Percentiles rank a stretch among this genome's conserved stretches.
These are phyloP conservation scores for Sesia bembeciformis DNA, from an alignment of 2,888 invertebrate species.

Conservation along the genomic window DNA sequence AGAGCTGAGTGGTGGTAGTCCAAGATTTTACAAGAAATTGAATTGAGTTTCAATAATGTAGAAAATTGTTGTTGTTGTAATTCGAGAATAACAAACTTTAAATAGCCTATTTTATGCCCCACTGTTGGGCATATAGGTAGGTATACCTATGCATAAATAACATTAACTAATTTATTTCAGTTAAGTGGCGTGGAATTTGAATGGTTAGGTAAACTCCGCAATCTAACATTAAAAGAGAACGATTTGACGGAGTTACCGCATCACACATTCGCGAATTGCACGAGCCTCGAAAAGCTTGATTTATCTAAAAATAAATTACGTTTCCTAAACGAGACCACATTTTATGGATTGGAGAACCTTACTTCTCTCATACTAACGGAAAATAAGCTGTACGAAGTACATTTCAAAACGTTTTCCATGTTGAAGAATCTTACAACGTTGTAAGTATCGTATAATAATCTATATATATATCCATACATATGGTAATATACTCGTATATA, in stretches of 20 bases:
- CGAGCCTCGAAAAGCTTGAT: conserved; percentile 77
- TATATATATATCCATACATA: no score
- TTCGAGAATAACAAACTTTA: no score
- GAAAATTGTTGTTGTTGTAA: no score
- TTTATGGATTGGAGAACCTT: conserved; percentile 77
- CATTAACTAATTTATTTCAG: conserved; percentile 39
- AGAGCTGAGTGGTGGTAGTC: no score
- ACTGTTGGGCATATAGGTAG: no score
- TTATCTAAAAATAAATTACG: conserved; percentile 81
- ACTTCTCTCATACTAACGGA: conserved; percentile 81
- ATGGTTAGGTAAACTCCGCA: conserved; percentile 68
- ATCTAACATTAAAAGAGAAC: conserved; percentile 82
- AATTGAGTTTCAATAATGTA: no score
- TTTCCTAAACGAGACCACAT: conserved; percentile 73
- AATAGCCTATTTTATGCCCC: no score
- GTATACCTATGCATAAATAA: neutral
- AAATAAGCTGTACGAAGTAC: conserved; percentile 78
- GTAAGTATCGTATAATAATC: conserved; percentile 61
- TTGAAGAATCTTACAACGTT: conserved; percentile 80
- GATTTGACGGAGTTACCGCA: conserved; percentile 71
- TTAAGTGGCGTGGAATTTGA: conserved; percentile 71
- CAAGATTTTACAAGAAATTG: no score
- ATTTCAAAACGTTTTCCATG: conserved; percentile 76
- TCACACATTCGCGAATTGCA: conserved; percentile 72
- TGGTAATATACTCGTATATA: no score